Evolutionary conservation across 2,888 invertebrate species (phyloP).

Genomic region (Drosophila aldrichi): DNA sequence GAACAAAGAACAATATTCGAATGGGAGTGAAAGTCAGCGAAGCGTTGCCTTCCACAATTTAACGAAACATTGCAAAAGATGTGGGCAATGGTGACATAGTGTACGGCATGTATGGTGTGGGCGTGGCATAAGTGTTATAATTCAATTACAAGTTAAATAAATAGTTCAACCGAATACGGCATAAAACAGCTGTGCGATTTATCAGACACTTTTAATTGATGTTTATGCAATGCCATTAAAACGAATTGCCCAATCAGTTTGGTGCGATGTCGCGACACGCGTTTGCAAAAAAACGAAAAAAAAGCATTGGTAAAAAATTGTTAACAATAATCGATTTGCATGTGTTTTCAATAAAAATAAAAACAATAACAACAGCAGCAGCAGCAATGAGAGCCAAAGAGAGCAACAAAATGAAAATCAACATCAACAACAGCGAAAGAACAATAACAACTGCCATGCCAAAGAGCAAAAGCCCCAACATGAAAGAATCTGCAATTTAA

Average conservation of each 20-base stretch:
- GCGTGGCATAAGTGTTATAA: conserved; percentile 53
- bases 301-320: conserved; percentile 63
- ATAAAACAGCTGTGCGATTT: conserved; percentile 55
- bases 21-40: conserved; percentile 44
- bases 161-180: conserved; percentile 25
- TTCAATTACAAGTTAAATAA: conserved; percentile 69
- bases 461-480: conserved; percentile 32
- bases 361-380: conserved; percentile 38
- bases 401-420: conserved; percentile 18
- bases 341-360: conserved; percentile 63
- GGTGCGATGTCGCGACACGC: conserved; percentile 23
- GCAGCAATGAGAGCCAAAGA: conserved; percentile 19
- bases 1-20: conserved; percentile 43
- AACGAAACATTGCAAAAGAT: conserved; percentile 32
- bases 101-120: conserved; percentile 15
- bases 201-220: conserved; percentile 67
- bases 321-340: conserved; percentile 75
- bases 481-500: conserved; percentile 58
- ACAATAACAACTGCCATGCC: conserved; percentile 20
- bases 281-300: conserved; percentile 43
- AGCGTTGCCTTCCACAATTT: conserved; percentile 24
- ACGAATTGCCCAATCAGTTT: conserved; percentile 53
- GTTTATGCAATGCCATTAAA: conserved; percentile 74
- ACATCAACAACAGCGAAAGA: conserved; percentile 25
- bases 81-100: conserved; percentile 4